A percentile compares a stretch with the other conserved stretches of the same genome.
Evolutionary conservation across 2,113 vertebrate species (phyloP).

Genomic region (Mormyrus iriodes): DNA sequence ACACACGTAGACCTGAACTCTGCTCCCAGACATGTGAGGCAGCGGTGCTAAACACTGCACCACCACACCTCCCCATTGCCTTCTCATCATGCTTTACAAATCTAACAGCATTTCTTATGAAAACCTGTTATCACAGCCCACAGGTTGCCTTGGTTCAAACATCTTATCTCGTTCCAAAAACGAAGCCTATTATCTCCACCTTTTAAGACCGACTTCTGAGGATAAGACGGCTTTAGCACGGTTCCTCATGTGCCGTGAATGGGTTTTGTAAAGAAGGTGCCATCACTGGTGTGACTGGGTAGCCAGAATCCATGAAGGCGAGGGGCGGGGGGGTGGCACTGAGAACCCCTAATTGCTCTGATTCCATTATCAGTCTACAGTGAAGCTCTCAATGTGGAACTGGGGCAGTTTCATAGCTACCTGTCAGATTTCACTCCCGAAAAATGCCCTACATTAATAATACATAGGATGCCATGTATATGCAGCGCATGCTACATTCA

Average conservation of each 20-base stretch:
- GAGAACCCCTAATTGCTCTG: not conserved
- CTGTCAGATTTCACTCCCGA: not conserved
- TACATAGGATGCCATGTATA: not conserved
- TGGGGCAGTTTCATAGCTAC: not conserved
- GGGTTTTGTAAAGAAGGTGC: not conserved
- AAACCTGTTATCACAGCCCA: not conserved
- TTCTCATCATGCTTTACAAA: not conserved
- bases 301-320: not conserved
- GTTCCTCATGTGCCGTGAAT: not conserved
- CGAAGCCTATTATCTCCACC: not conserved
- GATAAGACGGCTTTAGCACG: not conserved
- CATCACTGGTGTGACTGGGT: not conserved
- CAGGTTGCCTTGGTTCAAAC: not conserved
- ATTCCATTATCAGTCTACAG: not conserved
- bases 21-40: not conserved
- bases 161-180: conserved; percentile 2
- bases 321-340: not conserved
- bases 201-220: conserved; percentile 7
- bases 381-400: not conserved
- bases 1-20: not conserved
- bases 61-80: not conserved
- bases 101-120: not conserved
- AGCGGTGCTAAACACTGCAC: not conserved
- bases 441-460: not conserved
- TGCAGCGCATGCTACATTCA: not conserved